Evolutionary conservation across 2,113 vertebrate genomes (phyloP).

Genomic region (Brachyhypopomus occidentalis): DNA sequence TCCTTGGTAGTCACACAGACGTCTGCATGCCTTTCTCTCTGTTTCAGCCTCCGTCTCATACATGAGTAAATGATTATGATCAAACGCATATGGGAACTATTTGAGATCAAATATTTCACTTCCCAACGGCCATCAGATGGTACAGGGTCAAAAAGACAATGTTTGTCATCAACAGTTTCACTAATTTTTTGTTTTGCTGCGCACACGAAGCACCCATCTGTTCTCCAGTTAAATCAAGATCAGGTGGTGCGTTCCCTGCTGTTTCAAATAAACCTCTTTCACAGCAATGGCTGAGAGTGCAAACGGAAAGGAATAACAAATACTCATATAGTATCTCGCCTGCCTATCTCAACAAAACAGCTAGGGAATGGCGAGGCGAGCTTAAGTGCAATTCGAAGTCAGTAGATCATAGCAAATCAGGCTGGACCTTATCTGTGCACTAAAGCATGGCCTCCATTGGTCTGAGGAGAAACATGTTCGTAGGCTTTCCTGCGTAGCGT

Average conservation of each 20-base stretch:
- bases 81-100: conserved; percentile 34
- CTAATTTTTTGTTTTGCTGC: conserved; percentile 54
- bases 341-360: conserved; percentile 33
- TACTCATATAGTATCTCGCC: conserved; percentile 34
- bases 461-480: conserved; percentile 31
- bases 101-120: conserved; percentile 21
- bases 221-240: conserved; percentile 59
- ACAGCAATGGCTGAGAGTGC: conserved; percentile 40
- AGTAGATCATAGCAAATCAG: conserved; percentile 33
- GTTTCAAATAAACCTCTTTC: conserved; percentile 53
- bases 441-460: conserved; percentile 33
- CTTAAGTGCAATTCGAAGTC: conserved; percentile 39
- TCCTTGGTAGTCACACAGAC: conserved; percentile 3
- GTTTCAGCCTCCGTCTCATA: background rate
- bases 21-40: background rate
- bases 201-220: conserved; percentile 50
- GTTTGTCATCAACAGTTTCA: conserved; percentile 51
- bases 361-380: conserved; percentile 19
- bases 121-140: conserved; percentile 26
- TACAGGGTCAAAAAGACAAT: conserved; percentile 24
- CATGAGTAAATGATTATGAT: conserved; percentile 22
- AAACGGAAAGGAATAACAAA: conserved; percentile 58
- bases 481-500: conserved; percentile 21
- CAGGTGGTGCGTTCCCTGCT: conserved; percentile 59
- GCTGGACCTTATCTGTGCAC: conserved; percentile 30